Percentiles rank a stretch among this genome's conserved stretches.
Conservation (phyloP, 2,113 vertebrate species). For the Marmota monax region DNA sequence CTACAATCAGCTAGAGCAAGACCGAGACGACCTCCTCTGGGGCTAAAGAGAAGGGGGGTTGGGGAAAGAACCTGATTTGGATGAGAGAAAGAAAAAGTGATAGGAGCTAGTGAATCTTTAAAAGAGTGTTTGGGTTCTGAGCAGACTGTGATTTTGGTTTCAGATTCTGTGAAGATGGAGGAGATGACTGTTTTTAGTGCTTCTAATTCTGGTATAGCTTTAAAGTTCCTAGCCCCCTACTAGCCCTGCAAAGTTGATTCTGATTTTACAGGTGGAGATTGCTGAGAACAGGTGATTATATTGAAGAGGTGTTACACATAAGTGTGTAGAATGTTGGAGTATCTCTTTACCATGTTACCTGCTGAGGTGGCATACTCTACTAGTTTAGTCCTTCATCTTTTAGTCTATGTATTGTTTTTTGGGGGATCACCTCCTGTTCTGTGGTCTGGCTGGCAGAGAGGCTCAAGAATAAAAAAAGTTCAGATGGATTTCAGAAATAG, state of each 20-base stretch:
- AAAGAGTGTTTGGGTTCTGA: conserved; percentile 47
- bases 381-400: background rate
- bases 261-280: conserved; percentile 8
- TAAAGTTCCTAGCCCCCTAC: conserved; percentile 3
- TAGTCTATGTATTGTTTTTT: background rate
- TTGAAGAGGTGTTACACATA: background rate
- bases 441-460: conserved; percentile 41
- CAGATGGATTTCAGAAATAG: conserved; percentile 72
- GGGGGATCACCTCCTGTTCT: background rate
- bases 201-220: conserved; percentile 48
- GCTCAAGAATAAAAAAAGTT: conserved; percentile 55
- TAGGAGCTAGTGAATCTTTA: conserved; percentile 37
- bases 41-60: background rate
- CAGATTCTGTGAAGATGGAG: background rate
- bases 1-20: conserved; percentile 56
- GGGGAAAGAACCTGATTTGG: conserved; percentile 58
- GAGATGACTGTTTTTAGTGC: background rate
- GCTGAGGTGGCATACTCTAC: background rate
- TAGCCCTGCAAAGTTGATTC: conserved; percentile 33
- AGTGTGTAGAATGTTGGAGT: background rate
- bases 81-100: conserved; percentile 46
- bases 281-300: background rate
- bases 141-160: conserved; percentile 7
- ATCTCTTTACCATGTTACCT: background rate
- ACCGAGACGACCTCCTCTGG: conserved; percentile 64